Evolutionary conservation across 2,797 vertebrate genomes (phyloP).

Genomic region (Sebastes vulpes): DNA sequence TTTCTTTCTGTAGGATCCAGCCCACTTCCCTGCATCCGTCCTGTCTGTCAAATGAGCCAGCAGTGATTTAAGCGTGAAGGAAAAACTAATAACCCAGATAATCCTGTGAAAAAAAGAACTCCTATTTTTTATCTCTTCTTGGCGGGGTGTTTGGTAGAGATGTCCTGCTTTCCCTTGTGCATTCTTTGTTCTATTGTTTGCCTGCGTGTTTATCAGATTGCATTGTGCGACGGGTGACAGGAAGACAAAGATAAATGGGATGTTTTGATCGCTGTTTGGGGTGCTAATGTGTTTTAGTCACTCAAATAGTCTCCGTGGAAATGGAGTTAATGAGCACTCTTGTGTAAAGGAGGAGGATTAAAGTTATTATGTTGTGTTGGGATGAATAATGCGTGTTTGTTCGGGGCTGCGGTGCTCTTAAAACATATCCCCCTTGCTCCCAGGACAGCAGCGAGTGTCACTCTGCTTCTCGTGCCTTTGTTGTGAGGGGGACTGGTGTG

Average conservation of each 20-base stretch:
- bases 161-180: constrained; percentile 22
- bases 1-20: background rate
- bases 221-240: constrained; percentile 47
- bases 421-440: constrained; percentile 19
- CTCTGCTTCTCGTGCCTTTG: constrained; percentile 2
- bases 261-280: constrained; percentile 67
- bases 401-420: constrained; percentile 21
- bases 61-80: constrained; percentile 15
- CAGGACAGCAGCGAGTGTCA: constrained; percentile 12
- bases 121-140: constrained; percentile 39
- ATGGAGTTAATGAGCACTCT: constrained; percentile 65
- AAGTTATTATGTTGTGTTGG: constrained; percentile 48
- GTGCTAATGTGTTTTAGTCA: constrained; percentile 68
- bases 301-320: constrained; percentile 61
- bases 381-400: constrained; percentile 45
- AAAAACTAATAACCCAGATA: constrained; percentile 46
- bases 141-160: constrained; percentile 17
- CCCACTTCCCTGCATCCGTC: background rate
- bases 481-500: constrained; percentile 1
- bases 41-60: constrained; percentile 5
- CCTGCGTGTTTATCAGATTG: constrained; percentile 58
- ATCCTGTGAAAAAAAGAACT: constrained; percentile 4
- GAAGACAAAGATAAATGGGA: constrained; percentile 64
- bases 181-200: constrained; percentile 57
- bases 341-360: constrained; percentile 52